phyloP scores from a whole-genome alignment of 2,113 vertebrate genomes.

The Athene noctua region DNA sequence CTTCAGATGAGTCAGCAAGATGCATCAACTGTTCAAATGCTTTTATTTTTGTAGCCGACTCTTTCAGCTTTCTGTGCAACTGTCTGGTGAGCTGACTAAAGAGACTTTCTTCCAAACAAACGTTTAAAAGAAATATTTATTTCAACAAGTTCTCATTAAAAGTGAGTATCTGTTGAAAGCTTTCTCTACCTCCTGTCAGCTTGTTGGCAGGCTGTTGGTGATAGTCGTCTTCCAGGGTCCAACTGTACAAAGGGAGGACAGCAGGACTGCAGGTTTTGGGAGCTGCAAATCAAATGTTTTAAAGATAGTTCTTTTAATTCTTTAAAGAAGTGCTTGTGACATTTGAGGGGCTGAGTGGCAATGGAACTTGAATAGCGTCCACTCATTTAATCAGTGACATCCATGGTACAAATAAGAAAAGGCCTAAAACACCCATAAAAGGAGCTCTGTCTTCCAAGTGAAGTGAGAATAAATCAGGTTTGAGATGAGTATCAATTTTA shows the following conservation, averaged over 20 bases:
- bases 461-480: neutral
- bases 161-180: neutral
- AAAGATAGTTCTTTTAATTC: too few relatives aligned
- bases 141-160: neutral
- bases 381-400: neutral
- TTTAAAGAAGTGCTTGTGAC: accelerated
- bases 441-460: neutral
- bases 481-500: neutral
- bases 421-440: neutral
- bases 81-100: neutral
- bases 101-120: neutral
- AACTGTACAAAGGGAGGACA: neutral
- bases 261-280: neutral
- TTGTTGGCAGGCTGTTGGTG: neutral
- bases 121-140: neutral
- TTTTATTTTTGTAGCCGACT: neutral
- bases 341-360: neutral
- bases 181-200: neutral
- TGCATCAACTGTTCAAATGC: neutral
- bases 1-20: too few relatives aligned
- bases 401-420: accelerated
- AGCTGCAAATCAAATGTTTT: neutral
- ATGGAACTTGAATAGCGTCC: neutral
- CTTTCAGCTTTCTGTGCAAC: neutral
- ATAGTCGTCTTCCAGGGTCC: neutral